Evolutionary conservation across 2,888 invertebrate genomes (phyloP), one percentile per base, ranked within the genome.

Genomic region (Polietes domitor): DNA sequence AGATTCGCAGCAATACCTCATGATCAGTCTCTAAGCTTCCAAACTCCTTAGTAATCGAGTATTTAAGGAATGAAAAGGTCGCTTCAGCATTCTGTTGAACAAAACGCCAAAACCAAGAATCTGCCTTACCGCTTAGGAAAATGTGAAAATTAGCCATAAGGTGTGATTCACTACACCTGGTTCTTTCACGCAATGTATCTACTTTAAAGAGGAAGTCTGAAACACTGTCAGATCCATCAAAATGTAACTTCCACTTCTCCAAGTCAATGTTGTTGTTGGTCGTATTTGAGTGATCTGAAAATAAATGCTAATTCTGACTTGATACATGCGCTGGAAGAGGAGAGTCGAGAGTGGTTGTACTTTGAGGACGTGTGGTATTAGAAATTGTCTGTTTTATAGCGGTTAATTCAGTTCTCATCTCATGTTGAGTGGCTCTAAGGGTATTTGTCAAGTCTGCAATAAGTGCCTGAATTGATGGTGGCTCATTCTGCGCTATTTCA

Each of bases 71-170:
- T 7, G 32, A 1, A 6, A 41, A 78, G 0, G 53, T 2, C 0
- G 73, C 53, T n/a, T 41, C 15, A 7, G n/a, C 12, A 15, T 73
- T 78, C 1, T 65, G 53, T 21, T 73, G 63, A 4, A 78, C 37
- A 55, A 78, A 78, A 37, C 28, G 9, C 78, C 73, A 78, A 28
- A 53, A 78, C 78, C 53, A 65, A 5, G 19, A 17, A 1, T 78
- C 53, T 2, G 74, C 65, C 70, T 58, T 71, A 0, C 70, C 47
- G 6, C 3, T 41, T 12, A 72, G 53, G 37, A 78, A 72, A 15
- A 63, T 47, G 3, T 78, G 41, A 37, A 78, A 63, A 19, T 72
- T 78, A 0, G n/a, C 7, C 24, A 24, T 24, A 2, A 61, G n/a
- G 10, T 28, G 61, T n/a, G 26, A 26, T 3, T 5, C 15, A 2